These are phyloP conservation scores for Dynastes maya DNA, from an alignment of 2,888 invertebrate species.

Conservation along the genomic window DNA sequence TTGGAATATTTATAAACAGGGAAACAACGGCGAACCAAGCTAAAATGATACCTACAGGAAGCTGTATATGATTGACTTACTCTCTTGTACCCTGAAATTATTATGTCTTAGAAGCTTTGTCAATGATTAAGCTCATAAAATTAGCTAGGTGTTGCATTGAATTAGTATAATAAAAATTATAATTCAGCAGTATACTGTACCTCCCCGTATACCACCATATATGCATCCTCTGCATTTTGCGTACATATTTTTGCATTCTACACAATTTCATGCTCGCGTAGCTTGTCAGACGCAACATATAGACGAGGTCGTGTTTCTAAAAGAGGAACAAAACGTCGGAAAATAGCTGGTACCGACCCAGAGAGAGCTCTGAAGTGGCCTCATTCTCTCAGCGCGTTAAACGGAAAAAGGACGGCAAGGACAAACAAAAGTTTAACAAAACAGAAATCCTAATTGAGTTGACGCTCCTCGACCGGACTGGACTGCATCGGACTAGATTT, in stretches of 20 bases:
- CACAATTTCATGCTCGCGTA: conserved; percentile 9
- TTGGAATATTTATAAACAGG: too few species aligned
- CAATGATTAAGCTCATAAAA: too few species aligned
- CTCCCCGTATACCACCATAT: background rate
- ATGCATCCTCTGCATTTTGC: background rate
- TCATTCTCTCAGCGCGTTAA: background rate
- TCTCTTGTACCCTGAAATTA: too few species aligned
- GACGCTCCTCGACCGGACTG: conserved; percentile 12
- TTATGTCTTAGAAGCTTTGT: too few species aligned
- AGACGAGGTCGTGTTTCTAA: background rate
- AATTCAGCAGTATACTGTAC: background rate
- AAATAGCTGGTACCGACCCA: background rate
- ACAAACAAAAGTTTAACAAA: conserved; percentile 25
- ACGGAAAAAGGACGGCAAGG: background rate
- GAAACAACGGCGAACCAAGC: too few species aligned
- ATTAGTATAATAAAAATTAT: too few species aligned
- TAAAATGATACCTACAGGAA: too few species aligned
- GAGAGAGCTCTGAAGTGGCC: background rate
- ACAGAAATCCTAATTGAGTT: conserved; percentile 39
- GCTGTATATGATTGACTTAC: too few species aligned
- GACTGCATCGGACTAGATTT: conserved; percentile 18
- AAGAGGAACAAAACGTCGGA: conserved; percentile 13
- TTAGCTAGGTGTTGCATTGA: too few species aligned
- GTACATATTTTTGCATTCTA: background rate
- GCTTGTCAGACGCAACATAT: conserved; percentile 7